Evolutionary conservation across 92 coral and sea anemone species (phyloP).

Genomic region (Heliopora coerulea): DNA sequence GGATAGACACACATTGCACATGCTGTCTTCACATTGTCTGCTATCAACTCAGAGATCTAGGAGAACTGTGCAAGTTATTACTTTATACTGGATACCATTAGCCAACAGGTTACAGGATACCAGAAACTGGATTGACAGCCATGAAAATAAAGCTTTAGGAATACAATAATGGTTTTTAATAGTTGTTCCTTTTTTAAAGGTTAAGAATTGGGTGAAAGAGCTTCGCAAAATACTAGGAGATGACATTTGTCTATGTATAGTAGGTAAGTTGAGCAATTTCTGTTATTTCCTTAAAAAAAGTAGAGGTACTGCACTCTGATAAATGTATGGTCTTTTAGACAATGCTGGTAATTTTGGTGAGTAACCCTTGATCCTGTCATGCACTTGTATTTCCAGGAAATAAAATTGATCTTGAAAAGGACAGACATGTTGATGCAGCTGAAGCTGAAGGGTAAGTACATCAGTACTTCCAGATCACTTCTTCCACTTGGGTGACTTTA

Average conservation of each 20-base stretch:
- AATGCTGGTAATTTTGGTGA: neutral
- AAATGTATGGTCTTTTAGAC: neutral
- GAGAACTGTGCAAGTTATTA: too few relatives aligned
- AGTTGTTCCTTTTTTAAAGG: constrained; percentile 46
- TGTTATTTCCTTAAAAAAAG: too few relatives aligned
- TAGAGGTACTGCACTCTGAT: too few relatives aligned
- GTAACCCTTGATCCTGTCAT: neutral
- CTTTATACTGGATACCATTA: too few relatives aligned
- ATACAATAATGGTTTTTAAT: neutral
- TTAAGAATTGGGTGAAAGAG: constrained; percentile 96
- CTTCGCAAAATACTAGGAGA: constrained; percentile 97
- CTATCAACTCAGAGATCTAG: too few relatives aligned
- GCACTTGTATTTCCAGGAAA: constrained; percentile 59
- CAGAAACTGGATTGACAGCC: too few relatives aligned
- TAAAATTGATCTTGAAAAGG: constrained; percentile 97
- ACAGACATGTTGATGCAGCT: constrained; percentile 94
- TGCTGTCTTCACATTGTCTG: too few relatives aligned
- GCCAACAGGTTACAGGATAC: too few relatives aligned
- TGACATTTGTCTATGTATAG: constrained; percentile 95
- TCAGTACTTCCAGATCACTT: neutral
- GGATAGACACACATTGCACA: too few relatives aligned
- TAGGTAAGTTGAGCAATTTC: constrained; percentile 57
- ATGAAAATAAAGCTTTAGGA: too few relatives aligned
- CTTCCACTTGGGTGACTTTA: too few relatives aligned
- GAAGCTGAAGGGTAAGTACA: constrained; percentile 95